These are phyloP conservation scores for Apomyelois bistriatella DNA, from an alignment of 2,888 invertebrate species.

Conservation along the genomic window DNA sequence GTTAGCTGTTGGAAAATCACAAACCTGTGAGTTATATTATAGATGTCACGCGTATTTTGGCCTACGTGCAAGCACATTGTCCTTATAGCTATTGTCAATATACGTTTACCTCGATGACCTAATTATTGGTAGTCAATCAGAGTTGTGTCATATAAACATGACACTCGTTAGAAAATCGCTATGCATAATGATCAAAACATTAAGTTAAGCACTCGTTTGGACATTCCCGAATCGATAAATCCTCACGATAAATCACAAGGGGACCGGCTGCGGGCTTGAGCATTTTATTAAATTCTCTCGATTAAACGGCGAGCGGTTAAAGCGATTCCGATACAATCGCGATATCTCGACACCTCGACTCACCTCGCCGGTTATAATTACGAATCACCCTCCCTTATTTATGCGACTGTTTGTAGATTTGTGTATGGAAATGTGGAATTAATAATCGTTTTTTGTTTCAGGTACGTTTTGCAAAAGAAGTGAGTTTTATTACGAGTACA, in stretches of 20 bases:
- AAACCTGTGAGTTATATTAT: no score
- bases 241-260: slow-evolving; percentile 46
- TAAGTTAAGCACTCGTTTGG: slow-evolving; percentile 19
- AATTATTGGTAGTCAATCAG: no score
- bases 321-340: slow-evolving; percentile 65
- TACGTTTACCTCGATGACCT: no score
- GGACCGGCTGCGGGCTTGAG: slow-evolving; percentile 36
- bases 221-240: slow-evolving; percentile 24
- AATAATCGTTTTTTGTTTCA: not conserved
- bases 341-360: slow-evolving; percentile 61
- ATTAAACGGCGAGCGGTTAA: slow-evolving; percentile 59
- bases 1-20: no score
- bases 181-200: not conserved
- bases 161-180: no score
- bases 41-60: no score
- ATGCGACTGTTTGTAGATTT: slow-evolving; percentile 14
- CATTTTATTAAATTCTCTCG: slow-evolving; percentile 66
- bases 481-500: not conserved
- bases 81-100: no score
- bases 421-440: not conserved
- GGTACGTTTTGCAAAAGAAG: not conserved
- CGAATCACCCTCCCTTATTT: slow-evolving; percentile 33
- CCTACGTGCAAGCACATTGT: no score
- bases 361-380: slow-evolving; percentile 56
- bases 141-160: no score